Evolutionary conservation across 2,113 vertebrate species (phyloP), one percentile per base, ranked within the genome.

Genomic region (Lipotes vexillifer): DNA sequence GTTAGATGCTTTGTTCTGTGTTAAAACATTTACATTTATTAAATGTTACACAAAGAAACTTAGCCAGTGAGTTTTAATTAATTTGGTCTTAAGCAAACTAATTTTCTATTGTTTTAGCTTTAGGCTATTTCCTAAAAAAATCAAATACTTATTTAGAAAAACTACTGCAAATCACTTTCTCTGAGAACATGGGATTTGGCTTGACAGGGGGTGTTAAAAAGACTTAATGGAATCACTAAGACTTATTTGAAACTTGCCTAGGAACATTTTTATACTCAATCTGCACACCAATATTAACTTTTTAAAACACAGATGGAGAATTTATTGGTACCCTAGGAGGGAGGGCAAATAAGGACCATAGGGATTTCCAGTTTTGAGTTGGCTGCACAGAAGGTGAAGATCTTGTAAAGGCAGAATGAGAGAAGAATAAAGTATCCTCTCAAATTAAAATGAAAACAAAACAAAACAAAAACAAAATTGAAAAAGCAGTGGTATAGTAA

Each of bases 211-310:
- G 82, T 97, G 97, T 98, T 98, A 98, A 98, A 97, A 98, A 98
- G 97, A 99, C 98, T 98, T 98, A 98, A 97, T 97, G 88, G 98
- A 98, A 97, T 98, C 95, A 97, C 95, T 93, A 97, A 88, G 91
- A 97, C 93, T 98, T 98, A 94, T 98, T 96, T 97, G 96, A 98
- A 98, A 80, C 91, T 98, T 90, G 86, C 84, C 61, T 97, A 95
- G 88, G 93, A 98, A 98, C 82, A 94, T 97, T 98, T 98, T 98
- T 97, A 95, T 97, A 97, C 94, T 97, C 97, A 98, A 94, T 94
- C 96, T 98, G 93, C 61, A 97, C 93, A 98, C 97, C 90, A 98
- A 78, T 98, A 98, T 98, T 98, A 98, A 98, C 98, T 98, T 98
- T 98, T 98, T 97, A 97, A 96, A 98, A 97, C 83, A 94, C 96